These are phyloP conservation scores for Apodemus speciosus DNA, from an alignment of 2,113 vertebrate genomes.

Conservation along the genomic window DNA sequence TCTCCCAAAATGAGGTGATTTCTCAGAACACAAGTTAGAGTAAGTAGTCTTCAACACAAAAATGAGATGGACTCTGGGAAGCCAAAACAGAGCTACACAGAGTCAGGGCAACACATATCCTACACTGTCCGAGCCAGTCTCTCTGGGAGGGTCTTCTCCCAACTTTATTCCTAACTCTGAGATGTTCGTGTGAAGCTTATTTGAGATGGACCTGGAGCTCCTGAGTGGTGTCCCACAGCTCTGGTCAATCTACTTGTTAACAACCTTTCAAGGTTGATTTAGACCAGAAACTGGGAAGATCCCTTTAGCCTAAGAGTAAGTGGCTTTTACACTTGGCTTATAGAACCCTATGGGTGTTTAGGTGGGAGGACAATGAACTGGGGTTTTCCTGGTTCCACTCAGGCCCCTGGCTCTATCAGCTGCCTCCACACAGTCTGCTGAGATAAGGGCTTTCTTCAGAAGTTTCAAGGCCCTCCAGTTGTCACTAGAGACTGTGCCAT, in stretches of 20 bases:
- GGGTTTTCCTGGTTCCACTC: background rate
- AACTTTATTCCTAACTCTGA: background rate
- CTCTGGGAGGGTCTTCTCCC: background rate
- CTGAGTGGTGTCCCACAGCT: background rate
- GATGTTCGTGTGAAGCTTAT: background rate
- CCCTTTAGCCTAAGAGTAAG: background rate
- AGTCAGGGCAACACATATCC: background rate
- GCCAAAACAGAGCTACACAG: background rate
- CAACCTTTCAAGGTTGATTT: conserved; percentile 7
- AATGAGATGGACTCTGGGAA: conserved; percentile 61
- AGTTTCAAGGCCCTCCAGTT: background rate
- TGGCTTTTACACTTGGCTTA: background rate
- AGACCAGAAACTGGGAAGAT: background rate
- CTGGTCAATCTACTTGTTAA: background rate
- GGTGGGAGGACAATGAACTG: background rate
- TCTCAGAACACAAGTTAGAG: background rate
- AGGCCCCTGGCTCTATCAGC: background rate
- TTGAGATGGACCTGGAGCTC: background rate
- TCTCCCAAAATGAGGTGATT: background rate
- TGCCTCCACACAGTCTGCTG: background rate
- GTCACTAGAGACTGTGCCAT: background rate
- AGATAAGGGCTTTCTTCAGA: conserved; percentile 6
- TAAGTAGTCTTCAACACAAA: background rate
- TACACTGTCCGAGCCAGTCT: background rate
- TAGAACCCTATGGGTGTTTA: background rate